Base-by-base conservation (phyloP, 2,888 invertebrate genomes). In the Belgica antarctica region DNA sequence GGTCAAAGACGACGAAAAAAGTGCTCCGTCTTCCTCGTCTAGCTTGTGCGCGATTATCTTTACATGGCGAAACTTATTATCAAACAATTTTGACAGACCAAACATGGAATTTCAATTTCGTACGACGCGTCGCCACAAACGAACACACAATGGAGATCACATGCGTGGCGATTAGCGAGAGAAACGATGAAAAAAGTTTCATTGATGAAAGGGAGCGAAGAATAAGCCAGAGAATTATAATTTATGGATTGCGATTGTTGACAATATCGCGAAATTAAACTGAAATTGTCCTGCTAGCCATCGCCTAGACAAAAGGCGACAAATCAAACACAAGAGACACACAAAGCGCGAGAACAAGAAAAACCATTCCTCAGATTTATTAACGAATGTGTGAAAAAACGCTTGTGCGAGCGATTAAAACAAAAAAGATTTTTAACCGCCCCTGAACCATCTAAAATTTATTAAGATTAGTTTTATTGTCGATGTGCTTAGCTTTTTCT, bases 321-420 rank as follows among this genome's bases (percentile, higher is more conserved):
- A n/a, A n/a, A n/a, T n/a, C n/a, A n/a, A n/a, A n/a, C n/a, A n/a
- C n/a, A n/a, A n/a, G n/a, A n/a, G n/a, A n/a, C n/a, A n/a, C n/a
- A 41, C 4, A 41, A 41, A 41, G 31, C 4, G 5, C n/a, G n/a
- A n/a, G n/a, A n/a, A n/a, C n/a, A n/a, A n/a, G 31, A 10, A 31
- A 10, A 31, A 31, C 5, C 31, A 10, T 31, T 10, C 10, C 4
- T 31, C 5, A 31, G 28, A 62, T 57, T n/a, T n/a, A 59, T 62
- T 62, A 62, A 62, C 34, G 34, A 62, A 62, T 36, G 62, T 63
- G 63, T 15, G 41, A 63, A 63, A 63, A 63, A 22, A 41, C 34
- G 7, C 12, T n/a, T n/a, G n/a, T n/a, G 36, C 63, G n/a, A 41
- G 36, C 34, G 22, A 63, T 34, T 24, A 63, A 24, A 63, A 17